Evolutionary conservation across 1,140 invertebrate genomes (phyloP).

Genomic region (Chironomus striatipennis): DNA sequence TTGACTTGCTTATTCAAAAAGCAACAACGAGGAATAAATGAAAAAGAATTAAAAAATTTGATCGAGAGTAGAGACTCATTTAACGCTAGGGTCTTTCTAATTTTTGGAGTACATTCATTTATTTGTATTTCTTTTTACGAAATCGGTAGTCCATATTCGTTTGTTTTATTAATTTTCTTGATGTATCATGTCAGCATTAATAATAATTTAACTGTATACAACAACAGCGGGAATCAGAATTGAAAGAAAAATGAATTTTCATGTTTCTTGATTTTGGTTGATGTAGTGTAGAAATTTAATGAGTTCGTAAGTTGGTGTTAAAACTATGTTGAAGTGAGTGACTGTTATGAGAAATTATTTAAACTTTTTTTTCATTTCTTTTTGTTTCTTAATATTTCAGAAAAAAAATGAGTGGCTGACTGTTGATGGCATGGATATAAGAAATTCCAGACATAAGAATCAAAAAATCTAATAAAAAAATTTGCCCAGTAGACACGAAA

Average conservation of each 20-base stretch:
- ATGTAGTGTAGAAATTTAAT: not conserved
- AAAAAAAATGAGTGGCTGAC: not conserved
- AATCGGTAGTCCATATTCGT: conserved; percentile 16
- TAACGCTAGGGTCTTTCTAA: too few relatives aligned
- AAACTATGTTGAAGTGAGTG: not conserved
- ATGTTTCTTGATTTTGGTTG: not conserved
- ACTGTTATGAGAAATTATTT: not conserved
- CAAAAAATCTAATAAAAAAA: not conserved
- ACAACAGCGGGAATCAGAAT: not conserved
- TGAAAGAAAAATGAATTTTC: too few relatives aligned
- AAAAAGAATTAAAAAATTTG: not conserved
- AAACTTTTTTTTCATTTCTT: not conserved
- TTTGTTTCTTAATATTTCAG: too few relatives aligned
- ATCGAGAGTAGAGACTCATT: not conserved
- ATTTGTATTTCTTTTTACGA: not conserved
- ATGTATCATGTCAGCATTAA: conserved; percentile 23
- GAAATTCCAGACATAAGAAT: too few relatives aligned
- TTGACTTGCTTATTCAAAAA: not conserved
- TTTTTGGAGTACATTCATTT: not conserved
- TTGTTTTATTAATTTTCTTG: conserved; percentile 23
- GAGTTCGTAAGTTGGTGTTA: not conserved
- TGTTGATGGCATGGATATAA: not conserved
- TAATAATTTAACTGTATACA: conserved; percentile 15
- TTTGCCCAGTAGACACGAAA: conserved; percentile 6
- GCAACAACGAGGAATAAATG: too few relatives aligned